Conservation (phyloP, 2,113 vertebrate genomes). For the Pachycephala philippinensis region DNA sequence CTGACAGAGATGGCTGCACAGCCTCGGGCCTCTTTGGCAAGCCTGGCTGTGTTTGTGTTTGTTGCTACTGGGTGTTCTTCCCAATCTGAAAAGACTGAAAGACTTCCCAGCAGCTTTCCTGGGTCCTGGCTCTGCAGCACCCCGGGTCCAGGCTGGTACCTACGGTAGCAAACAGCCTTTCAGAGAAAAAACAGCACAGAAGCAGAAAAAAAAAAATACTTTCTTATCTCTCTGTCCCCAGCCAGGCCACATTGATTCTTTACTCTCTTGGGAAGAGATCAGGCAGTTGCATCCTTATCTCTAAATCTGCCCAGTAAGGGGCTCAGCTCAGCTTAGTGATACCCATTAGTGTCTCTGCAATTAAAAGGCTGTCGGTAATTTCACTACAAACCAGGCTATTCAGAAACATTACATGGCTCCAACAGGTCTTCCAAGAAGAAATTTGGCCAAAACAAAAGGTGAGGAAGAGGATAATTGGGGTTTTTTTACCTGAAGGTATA, state of each 20-base stretch:
- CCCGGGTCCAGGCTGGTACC: not conserved
- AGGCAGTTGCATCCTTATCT: not conserved
- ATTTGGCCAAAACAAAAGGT: not conserved
- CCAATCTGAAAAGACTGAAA: not conserved
- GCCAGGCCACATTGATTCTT: not conserved
- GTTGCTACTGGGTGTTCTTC: not conserved
- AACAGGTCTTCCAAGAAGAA: not conserved
- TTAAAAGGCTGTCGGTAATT: not conserved
- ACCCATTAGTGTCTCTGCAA: not conserved
- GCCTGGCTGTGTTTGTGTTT: not conserved
- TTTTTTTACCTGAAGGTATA: not conserved
- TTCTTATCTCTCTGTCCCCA: not conserved
- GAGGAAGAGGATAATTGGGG: not conserved
- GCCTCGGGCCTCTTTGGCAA: not conserved
- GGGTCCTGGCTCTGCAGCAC: not conserved
- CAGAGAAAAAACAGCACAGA: not conserved
- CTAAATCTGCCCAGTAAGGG: not conserved
- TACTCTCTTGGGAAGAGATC: not conserved
- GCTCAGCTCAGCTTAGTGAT: not conserved
- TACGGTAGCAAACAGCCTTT: accelerated
- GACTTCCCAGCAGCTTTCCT: accelerated
- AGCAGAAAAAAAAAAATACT: not conserved
- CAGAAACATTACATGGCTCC: not conserved
- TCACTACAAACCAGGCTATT: not conserved
- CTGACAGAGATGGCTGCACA: not conserved